Evolutionary conservation across 2,113 vertebrate genomes (phyloP).

Genomic region (Hemicordylus capensis): DNA sequence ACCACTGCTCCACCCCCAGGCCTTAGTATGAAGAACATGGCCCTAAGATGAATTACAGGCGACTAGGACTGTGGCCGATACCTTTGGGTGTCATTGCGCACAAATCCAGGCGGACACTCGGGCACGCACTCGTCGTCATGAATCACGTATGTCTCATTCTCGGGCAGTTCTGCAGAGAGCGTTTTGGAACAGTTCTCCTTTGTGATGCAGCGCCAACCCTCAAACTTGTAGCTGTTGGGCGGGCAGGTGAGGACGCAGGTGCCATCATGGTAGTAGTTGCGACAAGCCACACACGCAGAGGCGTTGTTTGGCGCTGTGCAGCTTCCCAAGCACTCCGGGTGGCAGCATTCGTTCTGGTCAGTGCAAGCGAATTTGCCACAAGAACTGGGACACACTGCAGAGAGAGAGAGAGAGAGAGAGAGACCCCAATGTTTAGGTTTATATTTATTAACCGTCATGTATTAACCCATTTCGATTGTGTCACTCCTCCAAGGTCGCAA

Average conservation of each 20-base stretch:
- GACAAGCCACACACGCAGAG: slow-evolving; percentile 89
- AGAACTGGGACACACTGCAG: slow-evolving; percentile 86
- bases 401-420: slow-evolving; percentile 11
- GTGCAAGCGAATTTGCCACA: slow-evolving; percentile 90
- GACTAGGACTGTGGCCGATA: too few relatives aligned
- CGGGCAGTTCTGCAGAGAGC: slow-evolving; percentile 75
- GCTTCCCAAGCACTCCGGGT: slow-evolving; percentile 92
- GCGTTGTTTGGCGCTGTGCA: slow-evolving; percentile 85
- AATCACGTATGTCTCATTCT: slow-evolving; percentile 88
- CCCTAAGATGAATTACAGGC: too few relatives aligned
- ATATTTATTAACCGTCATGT: too few relatives aligned
- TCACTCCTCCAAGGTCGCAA: too few relatives aligned
- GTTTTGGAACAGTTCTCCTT: slow-evolving; percentile 88
- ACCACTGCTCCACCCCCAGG: too few relatives aligned
- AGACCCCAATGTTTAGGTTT: too few relatives aligned
- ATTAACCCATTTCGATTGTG: too few relatives aligned
- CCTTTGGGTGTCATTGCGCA: slow-evolving; percentile 89
- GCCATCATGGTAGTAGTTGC: slow-evolving; percentile 88
- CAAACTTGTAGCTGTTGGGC: slow-evolving; percentile 89
- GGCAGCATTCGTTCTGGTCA: slow-evolving; percentile 88
- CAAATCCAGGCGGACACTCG: slow-evolving; percentile 95
- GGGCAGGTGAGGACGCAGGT: slow-evolving; percentile 90
- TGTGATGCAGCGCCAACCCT: slow-evolving; percentile 97
- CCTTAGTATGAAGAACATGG: too few relatives aligned
- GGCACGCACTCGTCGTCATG: slow-evolving; percentile 92